Base-by-base conservation (phyloP, 2,888 invertebrate species). In the Himalopsyche anomala region DNA sequence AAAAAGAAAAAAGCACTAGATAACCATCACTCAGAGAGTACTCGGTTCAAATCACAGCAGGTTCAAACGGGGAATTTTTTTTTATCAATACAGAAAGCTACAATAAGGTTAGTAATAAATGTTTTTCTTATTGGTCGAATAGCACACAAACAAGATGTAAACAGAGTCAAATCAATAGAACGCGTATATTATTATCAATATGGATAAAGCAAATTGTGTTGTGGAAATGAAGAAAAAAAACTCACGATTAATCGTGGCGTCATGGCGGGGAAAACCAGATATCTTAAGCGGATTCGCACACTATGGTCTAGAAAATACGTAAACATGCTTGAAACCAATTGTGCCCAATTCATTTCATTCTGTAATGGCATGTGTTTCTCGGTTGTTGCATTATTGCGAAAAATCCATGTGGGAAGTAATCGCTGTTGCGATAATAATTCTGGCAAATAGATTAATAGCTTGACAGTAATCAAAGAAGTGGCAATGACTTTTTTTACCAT, bases 331-430 rank as follows among this genome's bases (percentile, higher is more conserved):
- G 8, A 74, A 74, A 74, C 36, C 38, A 38, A 74, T 38, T 74
- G 74, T 74, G 38, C 74, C 74, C 74, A 74, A 74, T 74, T 74
- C 36, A 74, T 74, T 38, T 74, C 74, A 74, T 74, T 74, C 15
- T 38, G 15, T 15, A 11, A 15, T 74, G 28, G 36, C 38, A 74
- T 74, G 74, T 15, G 38, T 36, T 74, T 15, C 74, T 74, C 5
- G 5, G 38, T 74, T 74, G 36, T 36, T 38, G 74, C 74, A 38
- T 36, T 74, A 74, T 36, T 74, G 74, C 74, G 74, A 74, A 74
- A 62, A 19, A 28, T 28, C 74, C 38, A 74, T 4, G 74, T 74
- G 74, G 74, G 74, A 74, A 74, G 74, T 74, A 11, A 38, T 11
- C 15, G 28, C 15, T 15, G 36, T 5, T 74, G 38, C 38, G 12